Conservation (phyloP, 2,797 vertebrate species). For the Pangasius sanitwongsei region DNA sequence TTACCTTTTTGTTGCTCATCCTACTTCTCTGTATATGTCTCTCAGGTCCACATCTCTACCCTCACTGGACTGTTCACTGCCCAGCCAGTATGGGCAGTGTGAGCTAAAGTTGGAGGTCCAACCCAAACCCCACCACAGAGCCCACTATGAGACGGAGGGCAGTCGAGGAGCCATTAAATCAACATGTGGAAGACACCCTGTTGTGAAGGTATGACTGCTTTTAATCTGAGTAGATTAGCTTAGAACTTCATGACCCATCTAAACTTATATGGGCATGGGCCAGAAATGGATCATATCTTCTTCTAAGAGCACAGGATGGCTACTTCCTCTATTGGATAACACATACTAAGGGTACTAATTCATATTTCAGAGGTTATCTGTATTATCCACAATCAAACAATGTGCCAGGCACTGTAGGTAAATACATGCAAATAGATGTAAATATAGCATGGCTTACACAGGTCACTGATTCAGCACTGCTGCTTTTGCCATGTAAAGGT, state of each 20-base stretch:
- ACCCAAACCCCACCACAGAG: slow-evolving; percentile 91
- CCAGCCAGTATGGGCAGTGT: slow-evolving; percentile 85
- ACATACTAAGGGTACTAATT: background rate
- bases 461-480: background rate
- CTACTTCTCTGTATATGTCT: slow-evolving; percentile 33
- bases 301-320: background rate
- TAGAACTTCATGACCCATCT: background rate
- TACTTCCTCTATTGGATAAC: slow-evolving; percentile 14
- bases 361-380: slow-evolving; percentile 29
- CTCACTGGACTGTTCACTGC: slow-evolving; percentile 90
- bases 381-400: slow-evolving; percentile 27
- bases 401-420: slow-evolving; percentile 33
- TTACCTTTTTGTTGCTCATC: background rate
- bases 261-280: no score
- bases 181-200: slow-evolving; percentile 84
- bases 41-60: slow-evolving; percentile 87
- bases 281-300: background rate
- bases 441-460: background rate
- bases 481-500: slow-evolving; percentile 16
- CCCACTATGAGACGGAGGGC: slow-evolving; percentile 97
- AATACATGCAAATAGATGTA: slow-evolving; percentile 45
- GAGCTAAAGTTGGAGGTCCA: slow-evolving; percentile 94
- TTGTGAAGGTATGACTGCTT: slow-evolving; percentile 81
- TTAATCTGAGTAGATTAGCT: background rate
- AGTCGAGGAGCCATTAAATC: slow-evolving; percentile 94